Conservation (phyloP, 2,888 invertebrate genomes). For the Gryllus longicercus region DNA sequence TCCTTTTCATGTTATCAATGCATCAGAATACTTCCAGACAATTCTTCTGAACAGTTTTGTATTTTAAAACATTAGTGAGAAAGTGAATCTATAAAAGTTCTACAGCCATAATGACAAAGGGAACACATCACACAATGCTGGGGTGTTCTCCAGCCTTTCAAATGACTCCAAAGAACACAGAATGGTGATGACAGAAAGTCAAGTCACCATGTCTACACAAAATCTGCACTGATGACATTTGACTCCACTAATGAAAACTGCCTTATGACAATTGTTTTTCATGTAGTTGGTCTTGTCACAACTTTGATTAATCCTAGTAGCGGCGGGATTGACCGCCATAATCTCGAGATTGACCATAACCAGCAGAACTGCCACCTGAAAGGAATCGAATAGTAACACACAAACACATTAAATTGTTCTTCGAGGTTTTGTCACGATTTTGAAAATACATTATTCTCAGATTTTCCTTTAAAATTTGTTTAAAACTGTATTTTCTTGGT, state of each 20-base stretch:
- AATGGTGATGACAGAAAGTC: neutral
- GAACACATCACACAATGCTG: constrained; percentile 2
- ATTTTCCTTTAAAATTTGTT: neutral
- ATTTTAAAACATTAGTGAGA: constrained; percentile 1
- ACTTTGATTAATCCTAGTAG: constrained; percentile 31
- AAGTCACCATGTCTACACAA: neutral
- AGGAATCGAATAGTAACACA: constrained; percentile 34
- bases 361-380: constrained; percentile 36
- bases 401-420: constrained; percentile 23
- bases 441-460: constrained; percentile 1
- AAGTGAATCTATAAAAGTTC: constrained; percentile 8
- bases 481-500: too few species aligned
- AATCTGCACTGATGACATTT: neutral
- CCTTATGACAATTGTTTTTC: neutral
- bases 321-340: constrained; percentile 36
- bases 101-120: neutral
- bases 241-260: constrained; percentile 1
- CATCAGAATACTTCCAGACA: neutral
- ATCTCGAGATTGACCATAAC: constrained; percentile 36
- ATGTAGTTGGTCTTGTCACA: constrained; percentile 17
- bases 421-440: neutral
- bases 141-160: neutral
- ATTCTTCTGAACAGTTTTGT: neutral
- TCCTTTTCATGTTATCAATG: neutral
- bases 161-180: neutral